Conservation (phyloP, 2,797 vertebrate species). For the Oryzias sinensis region DNA sequence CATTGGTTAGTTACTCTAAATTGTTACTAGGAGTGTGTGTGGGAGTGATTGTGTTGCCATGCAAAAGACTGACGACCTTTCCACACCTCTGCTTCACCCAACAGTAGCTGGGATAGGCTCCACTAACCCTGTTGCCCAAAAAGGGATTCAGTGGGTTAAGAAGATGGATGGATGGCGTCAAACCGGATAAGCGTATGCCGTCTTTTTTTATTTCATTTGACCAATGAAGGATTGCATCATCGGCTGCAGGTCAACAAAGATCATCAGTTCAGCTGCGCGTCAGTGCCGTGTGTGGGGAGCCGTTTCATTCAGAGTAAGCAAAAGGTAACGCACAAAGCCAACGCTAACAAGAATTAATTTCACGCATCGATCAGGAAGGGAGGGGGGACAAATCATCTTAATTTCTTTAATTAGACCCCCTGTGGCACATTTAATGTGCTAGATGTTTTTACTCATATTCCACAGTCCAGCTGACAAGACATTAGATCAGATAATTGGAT, state of each 20-base stretch:
- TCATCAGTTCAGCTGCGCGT: not conserved
- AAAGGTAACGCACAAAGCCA: constrained; percentile 16
- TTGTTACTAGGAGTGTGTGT: no score
- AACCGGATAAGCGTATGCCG: no score
- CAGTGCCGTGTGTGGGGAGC: constrained; percentile 1
- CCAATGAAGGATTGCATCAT: not conserved
- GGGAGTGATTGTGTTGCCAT: no score
- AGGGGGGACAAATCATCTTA: constrained; percentile 24
- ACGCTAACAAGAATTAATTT: constrained; percentile 45
- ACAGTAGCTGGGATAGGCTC: no score
- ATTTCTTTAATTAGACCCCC: no score
- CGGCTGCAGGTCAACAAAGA: constrained; percentile 1
- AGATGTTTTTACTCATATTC: constrained; percentile 43
- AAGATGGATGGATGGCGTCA: no score
- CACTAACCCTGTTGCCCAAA: no score
- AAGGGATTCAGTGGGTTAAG: no score
- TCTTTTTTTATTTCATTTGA: no score
- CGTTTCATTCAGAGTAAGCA: constrained; percentile 13
- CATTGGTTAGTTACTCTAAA: no score
- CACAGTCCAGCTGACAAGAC: constrained; percentile 34
- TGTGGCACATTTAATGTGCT: constrained; percentile 26
- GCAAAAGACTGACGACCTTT: no score
- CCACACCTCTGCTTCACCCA: no score
- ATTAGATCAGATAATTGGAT: constrained; percentile 39
- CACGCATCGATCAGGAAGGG: constrained; percentile 44